Evolutionary conservation across 2,888 invertebrate species (phyloP).

Genomic region (Cinara cedri): DNA sequence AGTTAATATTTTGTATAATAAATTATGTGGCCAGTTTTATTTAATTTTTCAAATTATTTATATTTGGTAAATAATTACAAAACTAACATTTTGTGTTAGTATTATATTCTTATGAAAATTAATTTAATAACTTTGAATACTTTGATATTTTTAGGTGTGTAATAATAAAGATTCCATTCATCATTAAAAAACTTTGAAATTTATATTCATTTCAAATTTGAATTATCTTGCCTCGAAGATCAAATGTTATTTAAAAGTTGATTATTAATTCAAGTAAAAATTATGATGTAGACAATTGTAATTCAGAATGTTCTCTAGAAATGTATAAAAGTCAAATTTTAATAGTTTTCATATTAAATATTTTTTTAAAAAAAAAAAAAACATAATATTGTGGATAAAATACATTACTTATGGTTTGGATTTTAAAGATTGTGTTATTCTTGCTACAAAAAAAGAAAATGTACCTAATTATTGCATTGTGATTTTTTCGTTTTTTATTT

Average conservation of each 20-base stretch:
- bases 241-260: not conserved
- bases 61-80: not conserved
- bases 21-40: not conserved
- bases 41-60: not conserved
- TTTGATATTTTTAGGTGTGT: not conserved
- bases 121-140: not conserved
- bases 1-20: not conserved
- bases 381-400: not conserved
- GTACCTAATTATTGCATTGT: slow-evolving; percentile 26
- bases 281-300: not conserved
- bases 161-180: not conserved
- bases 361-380: no score
- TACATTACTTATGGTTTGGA: not conserved
- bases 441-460: slow-evolving; percentile 2
- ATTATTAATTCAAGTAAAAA: not conserved
- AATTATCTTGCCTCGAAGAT: not conserved
- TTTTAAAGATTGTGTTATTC: not conserved
- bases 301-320: not conserved
- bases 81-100: not conserved
- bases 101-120: not conserved
- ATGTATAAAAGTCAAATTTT: not conserved
- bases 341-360: not conserved
- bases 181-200: not conserved
- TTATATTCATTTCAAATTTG: not conserved
- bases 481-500: slow-evolving; percentile 22